These are phyloP conservation scores for Procambarus clarkii DNA, from an alignment of 1,140 invertebrate species.

Conservation along the genomic window DNA sequence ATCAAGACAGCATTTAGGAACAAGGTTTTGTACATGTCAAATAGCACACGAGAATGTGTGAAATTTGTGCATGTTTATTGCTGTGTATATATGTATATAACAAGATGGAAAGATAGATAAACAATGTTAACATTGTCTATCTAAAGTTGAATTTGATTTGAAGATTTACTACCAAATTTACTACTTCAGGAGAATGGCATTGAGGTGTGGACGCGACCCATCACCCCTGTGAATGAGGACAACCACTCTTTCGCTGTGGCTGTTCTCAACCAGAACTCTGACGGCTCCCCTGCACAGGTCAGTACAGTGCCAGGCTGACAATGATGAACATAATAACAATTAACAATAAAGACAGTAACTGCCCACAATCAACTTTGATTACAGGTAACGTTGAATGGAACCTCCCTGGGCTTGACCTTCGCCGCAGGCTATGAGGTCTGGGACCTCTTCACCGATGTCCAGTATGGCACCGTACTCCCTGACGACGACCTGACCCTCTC, in stretches of 20 bases:
- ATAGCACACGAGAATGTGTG: no score
- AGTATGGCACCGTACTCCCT: background rate
- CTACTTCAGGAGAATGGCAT: conserved; percentile 87
- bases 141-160: no score
- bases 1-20: no score
- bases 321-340: no score
- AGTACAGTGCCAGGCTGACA: background rate
- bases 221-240: conserved; percentile 85
- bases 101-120: no score
- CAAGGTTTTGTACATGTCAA: no score
- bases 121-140: no score
- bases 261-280: conserved; percentile 89
- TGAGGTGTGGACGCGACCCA: conserved; percentile 93
- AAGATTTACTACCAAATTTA: background rate
- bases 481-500: background rate
- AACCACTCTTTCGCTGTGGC: conserved; percentile 93
- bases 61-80: no score
- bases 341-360: no score
- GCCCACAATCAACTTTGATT: background rate
- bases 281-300: conserved; percentile 93
- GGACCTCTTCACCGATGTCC: background rate
- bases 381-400: background rate
- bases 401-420: background rate
- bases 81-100: no score
- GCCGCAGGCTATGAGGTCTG: background rate